A percentile compares a stretch with the other conserved stretches of the same genome.
phyloP scores from a whole-genome alignment of 2,113 vertebrate genomes.

The Struthio camelus region DNA sequence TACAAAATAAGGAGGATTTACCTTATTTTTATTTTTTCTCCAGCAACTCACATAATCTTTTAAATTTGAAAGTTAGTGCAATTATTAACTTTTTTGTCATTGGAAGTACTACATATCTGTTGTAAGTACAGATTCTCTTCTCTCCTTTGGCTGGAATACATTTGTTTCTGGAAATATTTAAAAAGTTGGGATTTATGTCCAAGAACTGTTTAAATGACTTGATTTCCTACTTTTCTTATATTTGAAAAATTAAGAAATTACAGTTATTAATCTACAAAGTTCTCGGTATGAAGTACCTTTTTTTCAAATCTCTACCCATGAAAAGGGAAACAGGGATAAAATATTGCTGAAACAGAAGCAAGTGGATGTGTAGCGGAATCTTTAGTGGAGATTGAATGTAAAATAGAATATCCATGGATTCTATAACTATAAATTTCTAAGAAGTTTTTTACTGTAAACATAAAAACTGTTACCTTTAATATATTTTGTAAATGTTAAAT shows the following conservation, averaged over 20 bases:
- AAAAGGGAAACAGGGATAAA: background rate
- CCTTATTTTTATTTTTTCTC: background rate
- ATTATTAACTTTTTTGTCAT: background rate
- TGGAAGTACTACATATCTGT: background rate
- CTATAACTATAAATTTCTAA: background rate
- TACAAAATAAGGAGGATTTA: background rate
- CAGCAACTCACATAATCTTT: background rate
- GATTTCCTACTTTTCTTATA: background rate
- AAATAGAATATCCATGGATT: background rate
- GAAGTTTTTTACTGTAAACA: too few relatives aligned
- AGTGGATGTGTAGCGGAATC: background rate
- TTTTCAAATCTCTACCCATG: background rate
- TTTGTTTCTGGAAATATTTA: background rate
- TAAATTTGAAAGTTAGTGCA: too few relatives aligned
- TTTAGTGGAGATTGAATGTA: background rate
- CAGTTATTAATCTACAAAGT: background rate
- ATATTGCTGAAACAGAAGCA: background rate
- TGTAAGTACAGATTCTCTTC: background rate
- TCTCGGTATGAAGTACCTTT: background rate
- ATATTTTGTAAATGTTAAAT: background rate
- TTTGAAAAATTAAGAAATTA: background rate
- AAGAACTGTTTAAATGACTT: background rate
- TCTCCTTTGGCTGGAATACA: background rate
- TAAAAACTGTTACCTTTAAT: too few relatives aligned
- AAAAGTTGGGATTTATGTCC: background rate